Evolutionary conservation across 1,140 invertebrate species (phyloP), one percentile per base, ranked within the genome.

Genomic region (Platyscapa corneri): DNA sequence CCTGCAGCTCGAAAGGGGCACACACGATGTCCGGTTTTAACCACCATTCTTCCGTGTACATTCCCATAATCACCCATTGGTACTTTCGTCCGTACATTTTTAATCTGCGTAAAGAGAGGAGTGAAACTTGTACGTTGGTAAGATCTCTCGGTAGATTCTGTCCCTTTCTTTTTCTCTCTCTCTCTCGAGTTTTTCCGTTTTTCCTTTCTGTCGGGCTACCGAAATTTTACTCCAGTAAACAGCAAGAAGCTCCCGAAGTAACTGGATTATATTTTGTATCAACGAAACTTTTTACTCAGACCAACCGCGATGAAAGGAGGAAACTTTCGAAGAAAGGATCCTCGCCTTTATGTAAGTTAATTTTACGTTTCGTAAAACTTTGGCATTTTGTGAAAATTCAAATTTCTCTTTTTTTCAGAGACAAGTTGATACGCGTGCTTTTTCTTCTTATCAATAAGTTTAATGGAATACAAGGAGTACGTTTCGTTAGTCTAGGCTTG

Each of bases 21-120:
- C 98, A 99, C 14, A 94, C 94, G 60, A 93, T 92, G 12, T 94
- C 93, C 14, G 91, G 85, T 80, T 92, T 90, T 91, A 95, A 95
- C 98, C 98, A 99, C 95, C 97, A 96, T 39, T 96, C 94, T 46
- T 95, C 94, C 83, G 95, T 95, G 91, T 97, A 98, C 49, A 96
- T 98, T 0, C 98, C 98, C 93, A 98, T 96, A 16, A 99, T 97
- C 0, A 99, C 95, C 99, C 99, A 99, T 89, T 99, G 98, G 94
- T 99, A 99, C 86, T 98, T 97, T 7, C 97, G 94, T 0, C 98
- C 98, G 89, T 96, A 98, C 96, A 99, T 95, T 89, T 97, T 97
- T 92, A 96, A 92, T 87, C 95, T 96, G 88, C 12, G 84, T 74
- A 42, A 20, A 39, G 14, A 74, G 70, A 42, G 42, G n/a, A 42